Evolutionary conservation across 2,113 vertebrate species (phyloP).

Genomic region (Dipodomys stephensi): DNA sequence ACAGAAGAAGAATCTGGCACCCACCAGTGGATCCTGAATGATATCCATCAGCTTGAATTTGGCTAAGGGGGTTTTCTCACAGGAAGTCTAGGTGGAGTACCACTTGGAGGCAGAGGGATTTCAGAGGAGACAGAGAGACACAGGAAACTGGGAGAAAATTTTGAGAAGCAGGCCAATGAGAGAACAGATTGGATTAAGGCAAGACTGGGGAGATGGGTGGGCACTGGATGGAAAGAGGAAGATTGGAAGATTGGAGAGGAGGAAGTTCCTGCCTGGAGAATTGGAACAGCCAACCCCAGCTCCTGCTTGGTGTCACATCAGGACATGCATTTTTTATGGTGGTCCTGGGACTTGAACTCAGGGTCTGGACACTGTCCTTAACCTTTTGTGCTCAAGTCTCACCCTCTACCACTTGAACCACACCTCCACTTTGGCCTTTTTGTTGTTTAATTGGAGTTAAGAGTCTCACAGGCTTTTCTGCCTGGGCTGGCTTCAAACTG

Average conservation of each 20-base stretch:
- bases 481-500: too few relatives aligned
- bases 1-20: background rate
- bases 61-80: conserved; percentile 8
- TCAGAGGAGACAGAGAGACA: background rate
- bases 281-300: background rate
- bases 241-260: too few relatives aligned
- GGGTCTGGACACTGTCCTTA: too few relatives aligned
- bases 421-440: too few relatives aligned
- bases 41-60: background rate
- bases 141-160: background rate
- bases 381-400: too few relatives aligned
- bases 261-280: background rate
- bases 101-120: background rate
- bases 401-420: too few relatives aligned
- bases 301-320: background rate
- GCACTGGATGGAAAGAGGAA: background rate
- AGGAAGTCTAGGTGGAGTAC: background rate
- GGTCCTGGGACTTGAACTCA: too few relatives aligned
- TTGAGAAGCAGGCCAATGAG: background rate
- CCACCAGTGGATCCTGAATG: background rate
- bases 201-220: too few relatives aligned
- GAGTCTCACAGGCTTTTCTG: too few relatives aligned
- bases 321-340: too few relatives aligned
- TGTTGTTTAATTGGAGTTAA: too few relatives aligned
- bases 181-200: background rate